These are phyloP conservation scores for Dicentrarchus labrax DNA, from an alignment of 2,113 vertebrate species.

Conservation along the genomic window DNA sequence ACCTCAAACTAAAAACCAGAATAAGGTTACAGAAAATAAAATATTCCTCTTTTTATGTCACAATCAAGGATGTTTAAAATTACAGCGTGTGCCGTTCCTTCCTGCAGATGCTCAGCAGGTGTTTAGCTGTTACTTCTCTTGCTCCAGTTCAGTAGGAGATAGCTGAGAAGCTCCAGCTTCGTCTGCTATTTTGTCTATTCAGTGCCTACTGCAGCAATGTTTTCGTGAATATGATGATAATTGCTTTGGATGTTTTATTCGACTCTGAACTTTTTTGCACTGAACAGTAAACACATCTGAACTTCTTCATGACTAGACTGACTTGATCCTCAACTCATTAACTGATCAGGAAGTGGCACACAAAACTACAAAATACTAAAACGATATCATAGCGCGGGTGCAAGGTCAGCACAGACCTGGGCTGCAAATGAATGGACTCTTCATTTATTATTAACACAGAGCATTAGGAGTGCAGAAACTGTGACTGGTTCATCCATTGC, in stretches of 20 bases:
- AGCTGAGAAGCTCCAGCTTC: neutral
- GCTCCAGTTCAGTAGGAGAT: neutral
- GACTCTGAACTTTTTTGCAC: too few relatives aligned
- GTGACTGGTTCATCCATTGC: neutral
- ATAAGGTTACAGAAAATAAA: neutral
- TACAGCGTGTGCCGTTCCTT: neutral
- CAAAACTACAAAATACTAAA: neutral
- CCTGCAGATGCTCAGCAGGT: neutral
- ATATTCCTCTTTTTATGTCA: neutral
- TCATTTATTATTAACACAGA: constrained; percentile 20
- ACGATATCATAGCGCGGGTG: neutral
- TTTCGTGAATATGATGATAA: neutral
- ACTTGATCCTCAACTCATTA: neutral
- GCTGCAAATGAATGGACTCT: neutral
- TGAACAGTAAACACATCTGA: neutral
- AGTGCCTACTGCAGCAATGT: too few relatives aligned
- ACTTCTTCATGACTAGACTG: neutral
- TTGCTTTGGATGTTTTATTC: neutral
- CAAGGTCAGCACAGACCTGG: constrained; percentile 12
- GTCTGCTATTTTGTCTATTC: neutral
- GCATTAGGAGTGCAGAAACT: neutral
- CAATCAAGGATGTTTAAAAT: neutral
- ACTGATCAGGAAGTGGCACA: neutral
- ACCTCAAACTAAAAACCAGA: neutral
- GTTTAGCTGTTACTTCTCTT: neutral